phyloP scores from a whole-genome alignment of 2,888 invertebrate genomes.

The Neoaliturus tenellus region DNA sequence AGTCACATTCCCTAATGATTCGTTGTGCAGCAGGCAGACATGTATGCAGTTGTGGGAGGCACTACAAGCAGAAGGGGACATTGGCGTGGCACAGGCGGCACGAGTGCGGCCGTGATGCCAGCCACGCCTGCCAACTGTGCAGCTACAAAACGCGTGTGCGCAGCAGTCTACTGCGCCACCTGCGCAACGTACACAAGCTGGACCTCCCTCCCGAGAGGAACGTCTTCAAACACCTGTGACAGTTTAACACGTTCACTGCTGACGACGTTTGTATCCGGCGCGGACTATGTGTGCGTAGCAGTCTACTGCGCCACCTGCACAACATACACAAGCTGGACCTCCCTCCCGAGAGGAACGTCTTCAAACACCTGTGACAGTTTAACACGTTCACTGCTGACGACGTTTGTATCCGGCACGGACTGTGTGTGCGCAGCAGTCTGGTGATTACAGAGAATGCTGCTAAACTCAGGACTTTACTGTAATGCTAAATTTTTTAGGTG shows the following conservation, averaged over 20 bases:
- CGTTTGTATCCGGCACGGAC: too few species aligned
- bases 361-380: background rate
- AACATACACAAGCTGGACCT: constrained; percentile 18
- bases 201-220: background rate
- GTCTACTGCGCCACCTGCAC: constrained; percentile 15
- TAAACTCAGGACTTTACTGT: too few species aligned
- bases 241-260: too few species aligned
- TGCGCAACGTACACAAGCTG: constrained; percentile 25
- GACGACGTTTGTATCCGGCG: constrained; percentile 69
- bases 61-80: constrained; percentile 69
- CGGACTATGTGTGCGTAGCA: constrained; percentile 2
- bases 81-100: constrained; percentile 66
- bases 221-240: background rate
- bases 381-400: too few species aligned
- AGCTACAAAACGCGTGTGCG: background rate
- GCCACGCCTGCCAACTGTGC: constrained; percentile 70
- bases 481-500: too few species aligned
- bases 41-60: constrained; percentile 66
- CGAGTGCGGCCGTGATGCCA: constrained; percentile 70
- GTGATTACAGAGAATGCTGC: too few species aligned
- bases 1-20: too few species aligned
- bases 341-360: background rate
- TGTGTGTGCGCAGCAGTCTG: too few species aligned
- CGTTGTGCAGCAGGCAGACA: background rate
- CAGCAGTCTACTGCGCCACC: constrained; percentile 14